These are phyloP conservation scores for Caenorhabditis virilis DNA, from an alignment of 2,888 invertebrate genomes.

Conservation along the genomic window DNA sequence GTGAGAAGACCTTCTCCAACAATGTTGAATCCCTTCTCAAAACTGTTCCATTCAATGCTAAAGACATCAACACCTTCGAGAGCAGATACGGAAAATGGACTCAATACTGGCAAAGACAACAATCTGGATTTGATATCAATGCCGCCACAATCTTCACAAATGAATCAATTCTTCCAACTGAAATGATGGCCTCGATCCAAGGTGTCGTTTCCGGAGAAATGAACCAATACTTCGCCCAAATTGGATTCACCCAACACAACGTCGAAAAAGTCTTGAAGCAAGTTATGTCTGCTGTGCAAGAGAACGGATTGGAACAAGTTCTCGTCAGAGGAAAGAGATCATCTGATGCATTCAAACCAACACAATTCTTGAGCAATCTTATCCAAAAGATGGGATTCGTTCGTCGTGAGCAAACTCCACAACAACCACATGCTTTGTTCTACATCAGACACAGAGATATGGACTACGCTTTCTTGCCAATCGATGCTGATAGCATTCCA, in stretches of 20 bases:
- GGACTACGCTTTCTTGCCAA: conserved; percentile 61
- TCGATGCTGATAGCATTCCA: conserved; percentile 52
- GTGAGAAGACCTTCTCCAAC: conserved; percentile 43
- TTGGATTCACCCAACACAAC: conserved; percentile 48
- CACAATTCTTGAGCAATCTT: conserved; percentile 37
- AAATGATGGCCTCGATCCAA: conserved; percentile 54
- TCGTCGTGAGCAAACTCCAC: conserved; percentile 34
- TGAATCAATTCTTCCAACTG: conserved; percentile 53
- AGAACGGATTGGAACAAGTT: conserved; percentile 45
- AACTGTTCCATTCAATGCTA: conserved; percentile 45
- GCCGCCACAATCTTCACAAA: conserved; percentile 54
- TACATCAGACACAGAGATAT: conserved; percentile 55
- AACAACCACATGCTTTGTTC: conserved; percentile 45
- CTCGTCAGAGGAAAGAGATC: conserved; percentile 50
- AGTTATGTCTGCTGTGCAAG: conserved; percentile 32
- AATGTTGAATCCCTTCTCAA: conserved; percentile 40
- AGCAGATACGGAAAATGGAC: conserved; percentile 42
- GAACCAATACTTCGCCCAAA: conserved; percentile 45
- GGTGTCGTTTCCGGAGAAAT: conserved; percentile 54
- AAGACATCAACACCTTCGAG: conserved; percentile 27
- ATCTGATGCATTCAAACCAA: conserved; percentile 38
- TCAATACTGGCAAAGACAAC: conserved; percentile 41
- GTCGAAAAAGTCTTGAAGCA: conserved; percentile 43
- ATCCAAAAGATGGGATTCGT: conserved; percentile 40
- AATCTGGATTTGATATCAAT: conserved; percentile 42